phyloP scores from a whole-genome alignment of 1,140 invertebrate species.

The Ceratoteleas bidentatus region DNA sequence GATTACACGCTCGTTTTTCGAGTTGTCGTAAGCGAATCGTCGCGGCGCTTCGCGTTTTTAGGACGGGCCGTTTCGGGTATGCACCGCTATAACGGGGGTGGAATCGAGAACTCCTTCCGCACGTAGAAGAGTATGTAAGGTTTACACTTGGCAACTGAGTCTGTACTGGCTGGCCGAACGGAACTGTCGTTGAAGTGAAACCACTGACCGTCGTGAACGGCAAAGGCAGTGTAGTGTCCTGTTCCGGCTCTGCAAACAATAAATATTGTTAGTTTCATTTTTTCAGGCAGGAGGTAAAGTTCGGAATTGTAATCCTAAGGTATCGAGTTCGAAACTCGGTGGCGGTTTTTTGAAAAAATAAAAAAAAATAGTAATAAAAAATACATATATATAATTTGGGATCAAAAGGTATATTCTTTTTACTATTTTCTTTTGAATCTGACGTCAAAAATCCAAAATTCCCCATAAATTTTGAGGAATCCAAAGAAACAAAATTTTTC shows the following conservation, averaged over 20 bases:
- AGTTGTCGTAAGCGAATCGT: conserved; percentile 45
- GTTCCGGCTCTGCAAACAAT: conserved; percentile 85
- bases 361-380: too few relatives aligned
- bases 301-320: too few relatives aligned
- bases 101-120: conserved; percentile 84
- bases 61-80: conserved; percentile 69
- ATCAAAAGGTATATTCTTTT: too few relatives aligned
- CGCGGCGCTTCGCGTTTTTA: conserved; percentile 50
- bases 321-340: too few relatives aligned
- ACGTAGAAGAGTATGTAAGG: conserved; percentile 94
- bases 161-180: conserved; percentile 87
- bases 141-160: conserved; percentile 89
- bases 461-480: too few relatives aligned
- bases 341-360: too few relatives aligned
- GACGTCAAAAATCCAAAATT: too few relatives aligned
- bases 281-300: too few relatives aligned
- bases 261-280: background rate
- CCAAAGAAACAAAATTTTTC: too few relatives aligned
- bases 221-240: conserved; percentile 93
- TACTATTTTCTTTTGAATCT: too few relatives aligned
- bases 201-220: conserved; percentile 90
- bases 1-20: conserved; percentile 43
- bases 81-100: conserved; percentile 78
- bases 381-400: too few relatives aligned
- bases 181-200: conserved; percentile 94